Base-by-base conservation (phyloP, 2,888 invertebrate genomes). In the Bombyx huttoni region DNA sequence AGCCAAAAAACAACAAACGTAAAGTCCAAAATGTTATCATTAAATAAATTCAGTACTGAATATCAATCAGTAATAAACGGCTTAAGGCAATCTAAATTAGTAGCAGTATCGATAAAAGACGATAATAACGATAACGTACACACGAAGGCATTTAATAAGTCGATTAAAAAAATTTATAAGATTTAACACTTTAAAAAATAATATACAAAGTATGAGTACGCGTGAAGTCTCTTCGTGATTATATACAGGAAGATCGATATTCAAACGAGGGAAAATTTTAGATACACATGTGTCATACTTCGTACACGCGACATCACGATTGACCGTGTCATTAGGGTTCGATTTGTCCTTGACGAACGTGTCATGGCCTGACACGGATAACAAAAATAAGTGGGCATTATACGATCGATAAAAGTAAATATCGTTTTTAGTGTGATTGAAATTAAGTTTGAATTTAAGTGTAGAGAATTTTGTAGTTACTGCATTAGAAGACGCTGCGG, bases 341-440 rank as follows among this genome's bases (percentile, higher is more conserved):
- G 56, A 52, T 50, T 40, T 51, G 68, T 59, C 72, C 73, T 73
- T 73, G 71, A 59, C 51, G 51, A 53, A 24, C 50, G 54, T 61
- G 65, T 60, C 65, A 63, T 63, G 66, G 60, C 62, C 59, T 61
- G 63, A 62, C 64, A 65, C 56, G 49, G 56, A 71, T 62, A 64
- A 62, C 59, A 45, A 48, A 33, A 52, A 50, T 45, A 50, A 33
- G 47, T 49, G 34, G 34, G 47, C 60, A 60, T 55, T 57, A 60
- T 61, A 58, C 56, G 50, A 47, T 50, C 52, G 51, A 52, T 45
- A 51, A 49, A 24, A 24, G 24, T 24, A 52, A 48, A 55, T 13
- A 14, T 45, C 49, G 48, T 34, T n/a, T 51, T 34, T 12, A 12
- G 49, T 34, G 24, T 7, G 47, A 54, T 47, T 54, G 14, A 47